Conservation (phyloP, 2,888 invertebrate genomes). For the Eumerus sabulonum region DNA sequence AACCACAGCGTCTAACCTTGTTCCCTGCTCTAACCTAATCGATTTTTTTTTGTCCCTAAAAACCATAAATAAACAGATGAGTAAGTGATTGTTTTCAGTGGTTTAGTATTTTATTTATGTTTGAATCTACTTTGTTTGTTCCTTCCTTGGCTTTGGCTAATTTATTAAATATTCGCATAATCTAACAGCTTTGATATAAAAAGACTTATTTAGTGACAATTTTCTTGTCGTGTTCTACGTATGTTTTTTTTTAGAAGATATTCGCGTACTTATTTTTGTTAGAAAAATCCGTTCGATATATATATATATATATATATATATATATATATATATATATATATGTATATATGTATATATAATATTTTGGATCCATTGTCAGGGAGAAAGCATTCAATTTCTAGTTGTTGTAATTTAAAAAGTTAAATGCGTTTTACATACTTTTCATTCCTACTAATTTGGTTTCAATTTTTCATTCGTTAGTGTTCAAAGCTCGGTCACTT, state of each 20-base stretch:
- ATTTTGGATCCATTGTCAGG: conserved; percentile 8
- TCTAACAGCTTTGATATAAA: conserved; percentile 46
- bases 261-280: conserved; percentile 19
- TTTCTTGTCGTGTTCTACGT: conserved; percentile 8
- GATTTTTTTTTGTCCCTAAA: too few relatives aligned
- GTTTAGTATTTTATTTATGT: conserved; percentile 24
- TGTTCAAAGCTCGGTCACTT: conserved; percentile 37
- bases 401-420: conserved; percentile 47
- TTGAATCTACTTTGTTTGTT: conserved; percentile 24
- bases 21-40: conserved; percentile 45
- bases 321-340: conserved; percentile 22
- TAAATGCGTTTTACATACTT: conserved; percentile 30
- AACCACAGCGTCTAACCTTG: neutral
- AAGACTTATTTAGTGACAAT: conserved; percentile 1
- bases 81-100: conserved; percentile 56
- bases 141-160: conserved; percentile 6
- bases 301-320: conserved; percentile 14
- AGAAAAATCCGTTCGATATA: too few relatives aligned
- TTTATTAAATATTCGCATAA: conserved; percentile 32
- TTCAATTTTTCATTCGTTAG: conserved; percentile 10
- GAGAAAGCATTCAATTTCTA: conserved; percentile 60
- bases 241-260: conserved; percentile 43
- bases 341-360: conserved; percentile 31
- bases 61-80: conserved; percentile 7
- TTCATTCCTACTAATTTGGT: conserved; percentile 16